Conservation (phyloP, 1,140 invertebrate genomes). For the Cyclina sinensis region DNA sequence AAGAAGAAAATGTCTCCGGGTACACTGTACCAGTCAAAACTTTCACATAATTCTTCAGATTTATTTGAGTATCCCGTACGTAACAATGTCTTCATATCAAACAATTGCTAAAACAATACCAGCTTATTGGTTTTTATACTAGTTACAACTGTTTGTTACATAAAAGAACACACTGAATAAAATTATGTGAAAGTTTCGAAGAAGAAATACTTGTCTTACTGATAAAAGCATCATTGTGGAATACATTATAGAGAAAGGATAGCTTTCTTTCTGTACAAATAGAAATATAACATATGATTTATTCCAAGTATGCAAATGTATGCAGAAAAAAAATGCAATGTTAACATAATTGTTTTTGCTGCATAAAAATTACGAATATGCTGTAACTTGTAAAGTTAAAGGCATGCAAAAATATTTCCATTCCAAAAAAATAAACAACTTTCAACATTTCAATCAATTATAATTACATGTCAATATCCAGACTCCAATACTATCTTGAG, state of each 20-base stretch:
- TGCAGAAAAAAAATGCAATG: not conserved
- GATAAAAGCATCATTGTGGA: slow-evolving; percentile 51
- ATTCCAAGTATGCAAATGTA: no score
- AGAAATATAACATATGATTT: slow-evolving; percentile 19
- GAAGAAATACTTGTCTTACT: slow-evolving; percentile 42
- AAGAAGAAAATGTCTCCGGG: not conserved
- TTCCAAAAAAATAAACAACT: not conserved
- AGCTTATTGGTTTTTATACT: no score
- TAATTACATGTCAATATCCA: slow-evolving; percentile 22
- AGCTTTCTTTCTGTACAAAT: slow-evolving; percentile 59
- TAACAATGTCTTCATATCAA: no score
- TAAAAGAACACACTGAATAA: no score
- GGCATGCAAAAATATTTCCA: slow-evolving; percentile 13
- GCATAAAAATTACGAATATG: not conserved
- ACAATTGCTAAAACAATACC: no score
- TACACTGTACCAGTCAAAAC: slow-evolving; percentile 9
- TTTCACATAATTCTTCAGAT: slow-evolving; percentile 35
- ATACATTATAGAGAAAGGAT: slow-evolving; percentile 64
- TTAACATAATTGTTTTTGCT: not conserved
- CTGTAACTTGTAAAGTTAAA: not conserved
- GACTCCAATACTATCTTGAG: slow-evolving; percentile 16
- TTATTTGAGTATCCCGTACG: no score
- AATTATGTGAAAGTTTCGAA: slow-evolving; percentile 42
- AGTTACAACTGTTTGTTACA: no score
- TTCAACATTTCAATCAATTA: not conserved